Percentiles rank a stretch among this genome's conserved stretches.
Evolutionary conservation across 2,888 invertebrate genomes (phyloP).

Genomic region (Gryllus longicercus): DNA sequence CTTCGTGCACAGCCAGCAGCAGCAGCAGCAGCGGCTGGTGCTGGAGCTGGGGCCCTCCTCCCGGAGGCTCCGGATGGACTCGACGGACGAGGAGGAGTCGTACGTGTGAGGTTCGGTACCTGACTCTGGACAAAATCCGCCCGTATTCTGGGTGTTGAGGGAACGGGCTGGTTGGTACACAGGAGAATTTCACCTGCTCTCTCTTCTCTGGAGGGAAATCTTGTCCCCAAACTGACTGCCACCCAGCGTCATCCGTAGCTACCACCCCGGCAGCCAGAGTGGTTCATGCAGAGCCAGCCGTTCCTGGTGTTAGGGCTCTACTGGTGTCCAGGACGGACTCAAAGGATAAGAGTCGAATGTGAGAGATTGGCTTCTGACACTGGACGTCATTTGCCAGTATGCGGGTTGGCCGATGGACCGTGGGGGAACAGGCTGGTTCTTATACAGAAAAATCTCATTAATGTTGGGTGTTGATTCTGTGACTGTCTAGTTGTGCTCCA

Average conservation of each 20-base stretch:
- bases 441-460: too few species aligned
- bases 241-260: conserved; percentile 40
- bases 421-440: too few species aligned
- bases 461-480: too few species aligned
- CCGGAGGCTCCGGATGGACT: conserved; percentile 32
- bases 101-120: conserved; percentile 41
- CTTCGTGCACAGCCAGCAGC: conserved; percentile 37
- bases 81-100: conserved; percentile 43
- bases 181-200: conserved; percentile 36
- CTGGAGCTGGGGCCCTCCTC: conserved; percentile 19
- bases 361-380: conserved; percentile 31
- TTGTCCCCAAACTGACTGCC: conserved; percentile 43
- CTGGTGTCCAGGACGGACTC: conserved; percentile 31
- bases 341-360: conserved; percentile 44
- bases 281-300: conserved; percentile 37
- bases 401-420: background rate
- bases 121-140: background rate
- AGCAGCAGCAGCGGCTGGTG: conserved; percentile 22
- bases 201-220: conserved; percentile 39
- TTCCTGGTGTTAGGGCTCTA: background rate
- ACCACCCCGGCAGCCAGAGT: conserved; percentile 43
- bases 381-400: background rate
- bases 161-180: too few species aligned
- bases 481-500: too few species aligned
- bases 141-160: background rate